A percentile compares a stretch with the other conserved stretches of the same genome.
Conservation (phyloP, 2,888 invertebrate species). For the Stomorhina lunata region DNA sequence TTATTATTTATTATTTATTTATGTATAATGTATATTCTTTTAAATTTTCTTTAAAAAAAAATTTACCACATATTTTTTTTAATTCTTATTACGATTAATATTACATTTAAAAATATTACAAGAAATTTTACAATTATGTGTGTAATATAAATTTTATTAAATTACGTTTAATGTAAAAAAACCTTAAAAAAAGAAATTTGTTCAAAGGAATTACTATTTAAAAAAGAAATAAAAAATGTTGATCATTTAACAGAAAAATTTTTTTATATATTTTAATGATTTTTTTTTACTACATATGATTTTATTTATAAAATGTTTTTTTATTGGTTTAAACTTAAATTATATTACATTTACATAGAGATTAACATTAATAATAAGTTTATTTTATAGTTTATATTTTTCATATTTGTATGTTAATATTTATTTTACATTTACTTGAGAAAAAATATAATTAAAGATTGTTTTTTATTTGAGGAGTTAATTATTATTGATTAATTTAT, state of each 20-base stretch:
- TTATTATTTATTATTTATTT: conserved; percentile 12
- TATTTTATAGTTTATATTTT: not conserved
- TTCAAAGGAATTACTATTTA: conserved; percentile 4
- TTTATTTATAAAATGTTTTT: conserved; percentile 22
- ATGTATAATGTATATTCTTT: conserved; percentile 22
- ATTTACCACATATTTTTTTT: conserved; percentile 42
- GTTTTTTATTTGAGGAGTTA: no score
- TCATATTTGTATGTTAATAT: not conserved
- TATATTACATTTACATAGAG: conserved; percentile 29
- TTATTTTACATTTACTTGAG: conserved; percentile 26
- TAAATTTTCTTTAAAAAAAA: conserved; percentile 46
- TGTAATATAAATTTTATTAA: conserved; percentile 20
- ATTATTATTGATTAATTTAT: no score
- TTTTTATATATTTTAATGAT: conserved; percentile 7
- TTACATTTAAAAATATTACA: conserved; percentile 52
- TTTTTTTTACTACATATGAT: conserved; percentile 3
- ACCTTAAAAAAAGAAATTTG: conserved; percentile 15
- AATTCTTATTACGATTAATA: conserved; percentile 32
- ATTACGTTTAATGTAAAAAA: conserved; percentile 21
- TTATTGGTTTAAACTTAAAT: conserved; percentile 12
- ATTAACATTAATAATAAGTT: conserved; percentile 23
- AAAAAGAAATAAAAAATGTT: conserved; percentile 4
- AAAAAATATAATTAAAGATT: no score
- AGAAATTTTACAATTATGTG: conserved; percentile 47
- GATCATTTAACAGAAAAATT: conserved; percentile 18